These are phyloP conservation scores for Chorisops tibialis DNA, from an alignment of 2,888 invertebrate genomes.

Conservation along the genomic window DNA sequence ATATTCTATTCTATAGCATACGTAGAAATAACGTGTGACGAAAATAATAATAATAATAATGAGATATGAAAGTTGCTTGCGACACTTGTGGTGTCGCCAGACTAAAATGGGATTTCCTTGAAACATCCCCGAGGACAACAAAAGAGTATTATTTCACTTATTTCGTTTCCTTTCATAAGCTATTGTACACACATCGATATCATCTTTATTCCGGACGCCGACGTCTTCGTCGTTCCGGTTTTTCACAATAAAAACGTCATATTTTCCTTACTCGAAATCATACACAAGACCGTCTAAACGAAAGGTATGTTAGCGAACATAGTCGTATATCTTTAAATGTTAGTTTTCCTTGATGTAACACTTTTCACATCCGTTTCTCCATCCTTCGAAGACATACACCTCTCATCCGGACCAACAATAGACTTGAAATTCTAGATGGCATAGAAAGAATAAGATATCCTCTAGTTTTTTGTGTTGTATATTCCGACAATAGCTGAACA, in stretches of 20 bases:
- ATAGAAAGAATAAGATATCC: too few species aligned
- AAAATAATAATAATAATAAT: constrained; percentile 32
- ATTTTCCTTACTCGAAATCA: not conserved
- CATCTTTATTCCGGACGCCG: too few species aligned
- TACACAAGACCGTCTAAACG: not conserved
- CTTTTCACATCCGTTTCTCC: too few species aligned
- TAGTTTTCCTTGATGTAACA: too few species aligned
- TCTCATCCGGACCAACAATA: too few species aligned
- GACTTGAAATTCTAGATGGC: too few species aligned
- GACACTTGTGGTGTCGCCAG: constrained; percentile 28
- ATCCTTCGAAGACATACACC: too few species aligned
- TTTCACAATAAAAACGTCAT: constrained; percentile 26
- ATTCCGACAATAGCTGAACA: constrained; percentile 11
- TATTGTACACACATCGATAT: constrained; percentile 5
- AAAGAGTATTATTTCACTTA: constrained; percentile 28
- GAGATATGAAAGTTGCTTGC: constrained; percentile 30
- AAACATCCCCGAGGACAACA: constrained; percentile 28
- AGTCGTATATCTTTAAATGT: too few species aligned
- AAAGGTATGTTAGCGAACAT: constrained; percentile 2
- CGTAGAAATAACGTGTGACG: constrained; percentile 29
- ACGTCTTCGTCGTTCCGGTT: not conserved
- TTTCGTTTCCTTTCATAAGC: constrained; percentile 10
- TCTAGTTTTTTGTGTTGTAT: too few species aligned
- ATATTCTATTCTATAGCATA: not conserved
- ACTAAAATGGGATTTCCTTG: constrained; percentile 26